Evolutionary conservation across 2,113 vertebrate genomes (phyloP), one percentile per base, ranked within the genome.

Genomic region (Gadus chalcogrammus): DNA sequence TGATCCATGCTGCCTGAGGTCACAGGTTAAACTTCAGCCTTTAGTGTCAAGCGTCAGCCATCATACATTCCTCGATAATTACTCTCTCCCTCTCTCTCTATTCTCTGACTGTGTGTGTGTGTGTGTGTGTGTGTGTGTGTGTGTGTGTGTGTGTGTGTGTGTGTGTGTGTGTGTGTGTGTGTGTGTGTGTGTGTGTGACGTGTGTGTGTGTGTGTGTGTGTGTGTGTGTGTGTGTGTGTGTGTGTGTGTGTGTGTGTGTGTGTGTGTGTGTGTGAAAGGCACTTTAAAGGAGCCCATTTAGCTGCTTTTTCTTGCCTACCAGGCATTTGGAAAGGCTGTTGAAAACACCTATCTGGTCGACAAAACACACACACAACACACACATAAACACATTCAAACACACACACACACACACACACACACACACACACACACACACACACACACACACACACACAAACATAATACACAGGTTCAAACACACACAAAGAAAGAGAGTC

Each of bases 21-120:
- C 79, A 76, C 58, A 76, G 82, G 83, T 80, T 82, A 84, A 77
- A 72, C 83, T 79, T 80, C 76, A 79, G 73, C 76, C 68, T 28
- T 70, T 73, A 74, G 76, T 81, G 77, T 87, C 80, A 86, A 83
- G 73, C 68, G 76, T 75, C 60, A 69, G 61, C 69, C 72, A 70
- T 72, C 62, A 70, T 64, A 74, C 66, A 72, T 75, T 70, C 71
- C 38, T 13, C 15, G 79, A 69, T 83, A 84, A 86, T 82, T 81
- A 71, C 76, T 80, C 58, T 69, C 42, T 48, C 42, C 42, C 42
- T 48, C 42, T 12, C 42, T 48, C 42, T 9, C 42, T 12, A 7
- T 48, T 9, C 42, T 12, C 42, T 48, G 42, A 1, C n/a, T 70
- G 62, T 68, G 58, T 71, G 27, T 61, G 20, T 35, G 38, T 69